phyloP scores from a whole-genome alignment of 2,888 invertebrate genomes.

The Leptinotarsa rubiginosa region DNA sequence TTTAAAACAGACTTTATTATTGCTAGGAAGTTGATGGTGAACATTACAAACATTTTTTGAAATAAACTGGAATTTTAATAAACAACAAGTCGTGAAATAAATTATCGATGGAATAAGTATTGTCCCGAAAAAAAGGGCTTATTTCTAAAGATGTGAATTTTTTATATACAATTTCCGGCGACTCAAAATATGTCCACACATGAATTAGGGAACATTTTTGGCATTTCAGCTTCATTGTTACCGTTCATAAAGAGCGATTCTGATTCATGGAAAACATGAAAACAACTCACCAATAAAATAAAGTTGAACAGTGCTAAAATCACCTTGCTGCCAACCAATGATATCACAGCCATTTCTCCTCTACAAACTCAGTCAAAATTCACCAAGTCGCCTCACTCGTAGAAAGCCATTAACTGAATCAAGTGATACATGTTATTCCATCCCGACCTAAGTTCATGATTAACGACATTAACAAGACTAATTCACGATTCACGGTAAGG shows the following conservation, averaged over 20 bases:
- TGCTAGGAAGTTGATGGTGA: too few relatives aligned
- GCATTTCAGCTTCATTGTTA: too few relatives aligned
- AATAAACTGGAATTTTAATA: too few relatives aligned
- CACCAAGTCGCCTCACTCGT: constrained; percentile 25
- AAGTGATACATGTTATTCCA: constrained; percentile 42
- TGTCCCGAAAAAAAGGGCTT: too few relatives aligned
- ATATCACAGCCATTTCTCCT: constrained; percentile 55
- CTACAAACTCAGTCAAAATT: constrained; percentile 13
- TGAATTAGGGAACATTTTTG: too few relatives aligned
- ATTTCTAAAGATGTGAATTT: too few relatives aligned
- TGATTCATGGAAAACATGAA: background rate
- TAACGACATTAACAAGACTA: constrained; percentile 43
- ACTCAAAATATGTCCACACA: too few relatives aligned
- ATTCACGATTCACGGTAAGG: constrained; percentile 34
- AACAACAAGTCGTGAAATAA: too few relatives aligned
- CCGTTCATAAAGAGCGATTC: background rate
- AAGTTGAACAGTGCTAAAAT: constrained; percentile 77
- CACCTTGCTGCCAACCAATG: constrained; percentile 72
- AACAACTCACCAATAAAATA: constrained; percentile 72
- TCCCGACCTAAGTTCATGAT: constrained; percentile 29
- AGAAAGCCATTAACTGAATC: constrained; percentile 32
- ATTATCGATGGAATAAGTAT: too few relatives aligned
- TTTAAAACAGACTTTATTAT: too few relatives aligned
- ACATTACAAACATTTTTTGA: too few relatives aligned
- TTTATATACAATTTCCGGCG: too few relatives aligned